A percentile compares a stretch with the other conserved stretches of the same genome.
phyloP scores from a whole-genome alignment of 1,140 invertebrate genomes.

The Trichonephila clavata region DNA sequence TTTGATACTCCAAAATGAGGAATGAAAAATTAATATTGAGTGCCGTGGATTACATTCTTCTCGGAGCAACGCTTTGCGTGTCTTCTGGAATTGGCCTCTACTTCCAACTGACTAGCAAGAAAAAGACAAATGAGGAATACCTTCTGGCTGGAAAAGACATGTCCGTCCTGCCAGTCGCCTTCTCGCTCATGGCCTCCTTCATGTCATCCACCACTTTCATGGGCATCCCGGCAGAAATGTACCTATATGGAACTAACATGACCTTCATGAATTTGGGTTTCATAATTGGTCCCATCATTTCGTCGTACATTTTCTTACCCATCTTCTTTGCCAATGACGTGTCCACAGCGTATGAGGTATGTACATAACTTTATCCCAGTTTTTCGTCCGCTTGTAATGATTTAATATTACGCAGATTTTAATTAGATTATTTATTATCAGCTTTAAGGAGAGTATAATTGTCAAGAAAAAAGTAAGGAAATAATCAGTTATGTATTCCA shows the following conservation, averaged over 20 bases:
- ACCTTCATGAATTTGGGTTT: constrained; percentile 18
- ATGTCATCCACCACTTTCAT: constrained; percentile 82
- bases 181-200: constrained; percentile 88
- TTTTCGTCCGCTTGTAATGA: too few relatives aligned
- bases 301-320: constrained; percentile 92
- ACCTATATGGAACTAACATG: constrained; percentile 80
- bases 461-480: too few relatives aligned
- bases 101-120: constrained; percentile 87
- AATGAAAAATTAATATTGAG: constrained; percentile 18
- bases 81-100: constrained; percentile 81
- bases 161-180: constrained; percentile 88
- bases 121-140: constrained; percentile 86
- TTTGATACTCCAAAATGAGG: too few relatives aligned
- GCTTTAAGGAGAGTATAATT: too few relatives aligned
- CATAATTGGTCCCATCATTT: constrained; percentile 87
- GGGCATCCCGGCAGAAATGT: constrained; percentile 80
- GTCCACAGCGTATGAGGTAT: constrained; percentile 92
- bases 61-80: constrained; percentile 83
- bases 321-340: constrained; percentile 93
- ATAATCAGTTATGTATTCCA: too few relatives aligned
- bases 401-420: too few relatives aligned
- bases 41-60: constrained; percentile 85
- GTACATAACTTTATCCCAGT: constrained; percentile 77
- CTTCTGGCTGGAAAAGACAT: constrained; percentile 92
- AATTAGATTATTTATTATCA: too few relatives aligned